Percentiles rank a stretch among this genome's conserved stretches.
phyloP scores from a whole-genome alignment of 2,113 vertebrate genomes.

The Urocynchramus pylzowi region DNA sequence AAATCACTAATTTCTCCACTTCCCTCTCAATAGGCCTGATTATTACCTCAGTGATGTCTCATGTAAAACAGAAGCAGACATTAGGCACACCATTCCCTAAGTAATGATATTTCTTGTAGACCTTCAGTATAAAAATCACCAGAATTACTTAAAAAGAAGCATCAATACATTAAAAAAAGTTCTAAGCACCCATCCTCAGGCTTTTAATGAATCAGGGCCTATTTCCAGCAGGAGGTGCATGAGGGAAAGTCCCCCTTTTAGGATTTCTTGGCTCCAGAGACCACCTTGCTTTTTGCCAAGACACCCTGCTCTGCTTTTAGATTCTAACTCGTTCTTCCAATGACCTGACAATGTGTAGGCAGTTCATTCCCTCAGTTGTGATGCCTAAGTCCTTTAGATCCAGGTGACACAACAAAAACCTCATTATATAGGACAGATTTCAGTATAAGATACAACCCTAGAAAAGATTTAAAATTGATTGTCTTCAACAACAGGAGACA shows the following conservation, averaged over 20 bases:
- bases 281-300: neutral
- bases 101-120: neutral
- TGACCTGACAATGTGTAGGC: neutral
- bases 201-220: neutral
- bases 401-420: neutral
- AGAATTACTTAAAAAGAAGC: neutral
- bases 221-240: neutral
- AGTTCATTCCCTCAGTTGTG: neutral
- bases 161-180: neutral
- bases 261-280: neutral
- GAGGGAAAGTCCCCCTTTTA: neutral
- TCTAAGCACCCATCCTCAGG: neutral
- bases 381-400: neutral
- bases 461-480: neutral
- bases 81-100: neutral
- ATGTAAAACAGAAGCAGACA: neutral
- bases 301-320: neutral
- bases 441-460: neutral
- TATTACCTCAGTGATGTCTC: neutral
- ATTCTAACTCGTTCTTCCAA: neutral
- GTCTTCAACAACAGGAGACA: neutral
- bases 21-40: neutral
- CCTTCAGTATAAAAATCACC: neutral
- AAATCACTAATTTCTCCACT: neutral
- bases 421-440: neutral